phyloP scores from a whole-genome alignment of 2,113 vertebrate genomes.

The Colinus virginianus region DNA sequence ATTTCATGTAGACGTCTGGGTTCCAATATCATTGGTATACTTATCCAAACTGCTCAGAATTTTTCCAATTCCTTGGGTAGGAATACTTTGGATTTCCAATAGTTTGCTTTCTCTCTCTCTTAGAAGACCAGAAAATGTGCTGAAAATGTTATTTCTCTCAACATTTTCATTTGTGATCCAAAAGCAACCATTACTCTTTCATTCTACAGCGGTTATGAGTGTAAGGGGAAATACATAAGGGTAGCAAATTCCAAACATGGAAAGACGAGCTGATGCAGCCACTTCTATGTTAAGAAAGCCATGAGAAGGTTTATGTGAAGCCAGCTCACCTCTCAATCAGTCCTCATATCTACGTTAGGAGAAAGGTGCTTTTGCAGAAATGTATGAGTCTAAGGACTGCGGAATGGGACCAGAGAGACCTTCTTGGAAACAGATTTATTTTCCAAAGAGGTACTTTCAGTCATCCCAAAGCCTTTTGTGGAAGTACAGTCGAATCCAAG shows the following conservation, averaged over 20 bases:
- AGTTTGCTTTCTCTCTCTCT: neutral
- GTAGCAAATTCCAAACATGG: neutral
- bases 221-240: neutral
- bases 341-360: neutral
- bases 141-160: conserved; percentile 61
- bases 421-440: neutral
- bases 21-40: neutral
- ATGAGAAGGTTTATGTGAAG: neutral
- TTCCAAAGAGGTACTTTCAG: conserved; percentile 15
- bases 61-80: neutral
- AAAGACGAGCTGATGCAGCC: neutral
- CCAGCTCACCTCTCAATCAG: neutral
- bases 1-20: neutral
- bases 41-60: neutral
- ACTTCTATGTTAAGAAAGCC: conserved; percentile 6
- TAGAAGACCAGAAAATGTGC: conserved; percentile 47
- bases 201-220: neutral
- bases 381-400: accelerated
- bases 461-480: neutral
- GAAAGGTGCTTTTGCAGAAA: conserved; percentile 3
- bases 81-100: neutral
- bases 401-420: neutral
- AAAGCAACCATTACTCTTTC: conserved; percentile 27
- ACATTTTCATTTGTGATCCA: conserved; percentile 56
- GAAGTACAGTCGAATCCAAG: neutral